Evolutionary conservation across 2,797 vertebrate genomes (phyloP), one percentile per base, ranked within the genome.

Genomic region (Nyctalus aviator): DNA sequence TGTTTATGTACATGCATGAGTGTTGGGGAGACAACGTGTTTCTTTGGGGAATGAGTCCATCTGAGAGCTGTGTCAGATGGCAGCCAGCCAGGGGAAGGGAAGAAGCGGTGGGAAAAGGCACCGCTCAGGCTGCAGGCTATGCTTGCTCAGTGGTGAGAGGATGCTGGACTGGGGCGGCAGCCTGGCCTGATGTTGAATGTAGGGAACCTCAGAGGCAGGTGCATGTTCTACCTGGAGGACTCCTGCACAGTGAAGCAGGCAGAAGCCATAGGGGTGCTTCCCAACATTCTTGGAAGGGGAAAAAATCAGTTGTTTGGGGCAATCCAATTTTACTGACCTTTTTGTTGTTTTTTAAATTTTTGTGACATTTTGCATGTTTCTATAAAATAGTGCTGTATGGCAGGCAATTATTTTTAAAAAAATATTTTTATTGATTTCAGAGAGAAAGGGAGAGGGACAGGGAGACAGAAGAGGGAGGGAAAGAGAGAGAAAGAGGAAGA

Each of bases 91-190:
- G 21, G 72, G 35, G 50, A 37, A 21, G 12, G 59, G 17, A 37
- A n/a, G 41, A 57, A 18, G 6, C 62, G 15, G 0, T 27, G 11
- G 6, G 6, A n/a, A 41, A 53, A 69, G 25, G n/a, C 10, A 0
- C 11, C 10, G 14, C 4, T 15, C 6, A 32, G 41, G 68, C 57
- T 48, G 3, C 20, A 37, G 64, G 27, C n/a, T 35, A 7, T 21
- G 27, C 35, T 46, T 59, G 9, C 30, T 44, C 35, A n/a, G 83
- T 64, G 46, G 25, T 32, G 59, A 66, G 21, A 55, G 20, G 32
- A 1, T 46, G 57, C 50, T 75, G 82, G 44, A 1, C 7, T n/a
- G 20, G 13, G 14, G 8, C 30, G 32, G 44, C n/a, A 37, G 15
- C 18, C 35, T 37, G 32, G 37, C 23, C 81, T 12, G 1, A 21